Evolutionary conservation across 2,888 invertebrate species (phyloP).

Genomic region (Tenthredo mesomela): DNA sequence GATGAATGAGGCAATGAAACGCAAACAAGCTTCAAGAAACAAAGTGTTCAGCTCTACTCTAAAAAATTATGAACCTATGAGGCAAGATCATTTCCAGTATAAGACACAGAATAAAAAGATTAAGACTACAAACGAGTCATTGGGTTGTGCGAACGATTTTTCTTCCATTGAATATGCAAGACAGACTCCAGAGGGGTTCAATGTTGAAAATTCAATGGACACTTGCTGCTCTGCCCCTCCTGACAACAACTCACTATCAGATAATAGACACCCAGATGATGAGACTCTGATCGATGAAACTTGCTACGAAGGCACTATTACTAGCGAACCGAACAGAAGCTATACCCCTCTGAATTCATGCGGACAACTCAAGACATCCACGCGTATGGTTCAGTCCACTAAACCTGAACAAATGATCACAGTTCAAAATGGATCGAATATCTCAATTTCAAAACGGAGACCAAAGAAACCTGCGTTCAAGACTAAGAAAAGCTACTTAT

Average conservation of each 20-base stretch:
- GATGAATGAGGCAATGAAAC: conserved; percentile 59
- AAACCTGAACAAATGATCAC: conserved; percentile 6
- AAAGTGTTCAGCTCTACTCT: conserved; percentile 6
- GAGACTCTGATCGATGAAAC: not conserved
- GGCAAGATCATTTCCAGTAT: not conserved
- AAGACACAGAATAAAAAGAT: not conserved
- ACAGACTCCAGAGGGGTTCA: not conserved
- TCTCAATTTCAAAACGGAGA: not conserved
- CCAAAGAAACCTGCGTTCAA: conserved; percentile 13
- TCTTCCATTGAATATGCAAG: not conserved
- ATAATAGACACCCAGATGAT: not conserved
- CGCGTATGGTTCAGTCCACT: not conserved
- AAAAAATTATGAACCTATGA: not conserved
- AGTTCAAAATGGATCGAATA: not conserved
- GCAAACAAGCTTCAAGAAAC: conserved; percentile 38
- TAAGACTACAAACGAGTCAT: not conserved
- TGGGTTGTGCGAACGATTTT: not conserved
- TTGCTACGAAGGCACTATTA: not conserved
- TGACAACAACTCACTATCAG: not conserved
- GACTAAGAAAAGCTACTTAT: conserved; percentile 9
- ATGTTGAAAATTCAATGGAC: not conserved
- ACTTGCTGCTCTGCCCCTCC: not conserved
- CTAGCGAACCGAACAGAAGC: not conserved
- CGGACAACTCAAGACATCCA: not conserved
- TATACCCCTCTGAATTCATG: not conserved